These are phyloP conservation scores for Tenthredo scrophulariae DNA, from an alignment of 2,888 invertebrate species.

Conservation along the genomic window DNA sequence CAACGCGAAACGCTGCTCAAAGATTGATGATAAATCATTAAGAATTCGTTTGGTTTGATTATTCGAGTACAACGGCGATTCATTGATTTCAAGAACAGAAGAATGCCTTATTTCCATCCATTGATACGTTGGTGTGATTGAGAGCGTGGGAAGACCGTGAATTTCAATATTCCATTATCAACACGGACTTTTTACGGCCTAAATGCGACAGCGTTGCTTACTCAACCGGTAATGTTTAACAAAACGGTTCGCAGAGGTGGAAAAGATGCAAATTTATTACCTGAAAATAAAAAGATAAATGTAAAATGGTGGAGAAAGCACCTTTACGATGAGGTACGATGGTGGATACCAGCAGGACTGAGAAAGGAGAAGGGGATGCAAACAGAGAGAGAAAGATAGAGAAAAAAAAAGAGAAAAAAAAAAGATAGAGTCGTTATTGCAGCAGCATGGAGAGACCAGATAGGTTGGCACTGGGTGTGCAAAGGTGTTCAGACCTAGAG, in stretches of 20 bases:
- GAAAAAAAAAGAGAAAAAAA: not conserved
- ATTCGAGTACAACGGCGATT: not conserved
- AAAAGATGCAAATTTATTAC: constrained; percentile 49
- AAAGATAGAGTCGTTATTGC: constrained; percentile 21
- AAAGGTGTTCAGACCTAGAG: constrained; percentile 24
- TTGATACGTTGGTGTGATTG: not conserved
- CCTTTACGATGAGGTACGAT: constrained; percentile 38
- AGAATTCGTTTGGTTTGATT: not conserved
- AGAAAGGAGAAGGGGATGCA: not conserved
- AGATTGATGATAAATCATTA: not conserved
- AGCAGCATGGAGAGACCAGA: constrained; percentile 37
- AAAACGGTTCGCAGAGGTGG: constrained; percentile 46
- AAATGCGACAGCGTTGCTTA: constrained; percentile 36
- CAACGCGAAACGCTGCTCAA: not conserved
- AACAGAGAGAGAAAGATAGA: not conserved
- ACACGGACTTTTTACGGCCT: not conserved
- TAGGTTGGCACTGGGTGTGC: constrained; percentile 25
- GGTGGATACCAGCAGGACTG: not conserved
- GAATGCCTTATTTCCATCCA: not conserved
- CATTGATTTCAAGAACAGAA: not conserved
- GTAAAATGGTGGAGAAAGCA: constrained; percentile 38
- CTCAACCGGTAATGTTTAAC: constrained; percentile 29
- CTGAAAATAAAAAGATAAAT: constrained; percentile 44
- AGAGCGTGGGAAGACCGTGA: not conserved
- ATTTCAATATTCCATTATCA: constrained; percentile 17